A percentile compares a stretch with the other conserved stretches of the same genome.
Conservation (phyloP, 2,113 vertebrate species). For the Leptobrachium ailaonicum region DNA sequence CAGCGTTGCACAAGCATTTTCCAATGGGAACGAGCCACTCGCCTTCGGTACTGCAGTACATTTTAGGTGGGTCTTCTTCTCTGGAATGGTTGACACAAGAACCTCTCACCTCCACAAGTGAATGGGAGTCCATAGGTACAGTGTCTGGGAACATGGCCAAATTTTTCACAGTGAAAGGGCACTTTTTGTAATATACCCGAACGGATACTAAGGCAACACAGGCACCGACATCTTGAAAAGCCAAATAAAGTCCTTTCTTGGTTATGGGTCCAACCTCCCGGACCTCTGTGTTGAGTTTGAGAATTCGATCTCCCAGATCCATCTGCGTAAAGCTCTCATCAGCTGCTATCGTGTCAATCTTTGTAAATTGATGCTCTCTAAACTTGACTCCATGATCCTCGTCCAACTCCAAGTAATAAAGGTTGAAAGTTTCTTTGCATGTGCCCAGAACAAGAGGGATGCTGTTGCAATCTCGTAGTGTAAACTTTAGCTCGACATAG, state of each 20-base stretch:
- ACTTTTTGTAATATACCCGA: constrained; percentile 97
- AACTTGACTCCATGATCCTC: constrained; percentile 91
- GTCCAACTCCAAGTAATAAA: constrained; percentile 93
- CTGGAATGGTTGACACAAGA: constrained; percentile 96
- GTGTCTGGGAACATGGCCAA: constrained; percentile 95
- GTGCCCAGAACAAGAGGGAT: constrained; percentile 94
- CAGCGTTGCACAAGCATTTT: constrained; percentile 91
- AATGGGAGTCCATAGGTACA: constrained; percentile 94
- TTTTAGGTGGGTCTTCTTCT: constrained; percentile 93
- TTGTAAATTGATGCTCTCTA: constrained; percentile 89
- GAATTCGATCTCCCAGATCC: constrained; percentile 95
- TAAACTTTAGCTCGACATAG: constrained; percentile 98
- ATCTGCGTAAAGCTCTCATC: constrained; percentile 98
- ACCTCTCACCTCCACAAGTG: constrained; percentile 92
- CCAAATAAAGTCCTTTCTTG: constrained; percentile 94
- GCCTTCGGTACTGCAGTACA: constrained; percentile 98
- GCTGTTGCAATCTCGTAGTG: constrained; percentile 95
- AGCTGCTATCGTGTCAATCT: constrained; percentile 97
- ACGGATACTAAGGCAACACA: constrained; percentile 81
- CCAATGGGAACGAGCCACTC: constrained; percentile 99
- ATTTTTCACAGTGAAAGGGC: constrained; percentile 91
- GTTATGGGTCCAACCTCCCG: constrained; percentile 91
- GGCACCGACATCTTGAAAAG: constrained; percentile 87
- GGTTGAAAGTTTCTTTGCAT: constrained; percentile 98
- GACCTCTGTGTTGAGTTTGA: constrained; percentile 96